Evolutionary conservation across 2,797 vertebrate genomes (phyloP).

Genomic region (Galagoides demidoff): DNA sequence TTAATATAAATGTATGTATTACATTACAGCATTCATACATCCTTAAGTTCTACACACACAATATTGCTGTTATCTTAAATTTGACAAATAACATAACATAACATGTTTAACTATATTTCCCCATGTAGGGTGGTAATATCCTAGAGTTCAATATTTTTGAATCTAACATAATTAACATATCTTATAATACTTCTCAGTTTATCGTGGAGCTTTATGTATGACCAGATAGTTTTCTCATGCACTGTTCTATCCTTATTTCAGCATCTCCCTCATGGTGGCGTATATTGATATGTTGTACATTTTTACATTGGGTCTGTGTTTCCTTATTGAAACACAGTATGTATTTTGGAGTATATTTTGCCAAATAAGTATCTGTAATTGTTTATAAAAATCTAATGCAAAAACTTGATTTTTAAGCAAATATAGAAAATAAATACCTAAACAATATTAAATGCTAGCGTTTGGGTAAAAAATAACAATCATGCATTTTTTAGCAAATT

Average conservation of each 20-base stretch:
- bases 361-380: not conserved
- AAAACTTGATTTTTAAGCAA: not conserved
- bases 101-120: not conserved
- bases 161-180: not conserved
- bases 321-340: not conserved
- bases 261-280: rapidly evolving
- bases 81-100: not conserved
- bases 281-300: not conserved
- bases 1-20: not conserved
- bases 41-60: not conserved
- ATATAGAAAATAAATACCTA: not conserved
- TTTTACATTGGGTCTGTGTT: not conserved
- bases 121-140: not conserved
- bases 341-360: not conserved
- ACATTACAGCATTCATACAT: not conserved
- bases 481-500: not conserved
- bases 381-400: not conserved
- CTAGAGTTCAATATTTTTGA: not conserved
- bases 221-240: not conserved
- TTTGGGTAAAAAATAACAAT: not conserved
- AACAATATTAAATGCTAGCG: not conserved
- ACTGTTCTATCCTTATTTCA: not conserved
- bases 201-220: not conserved
- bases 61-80: not conserved
- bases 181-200: not conserved